Conservation (phyloP, 2,888 invertebrate genomes). For the Marronus borbonicus region DNA sequence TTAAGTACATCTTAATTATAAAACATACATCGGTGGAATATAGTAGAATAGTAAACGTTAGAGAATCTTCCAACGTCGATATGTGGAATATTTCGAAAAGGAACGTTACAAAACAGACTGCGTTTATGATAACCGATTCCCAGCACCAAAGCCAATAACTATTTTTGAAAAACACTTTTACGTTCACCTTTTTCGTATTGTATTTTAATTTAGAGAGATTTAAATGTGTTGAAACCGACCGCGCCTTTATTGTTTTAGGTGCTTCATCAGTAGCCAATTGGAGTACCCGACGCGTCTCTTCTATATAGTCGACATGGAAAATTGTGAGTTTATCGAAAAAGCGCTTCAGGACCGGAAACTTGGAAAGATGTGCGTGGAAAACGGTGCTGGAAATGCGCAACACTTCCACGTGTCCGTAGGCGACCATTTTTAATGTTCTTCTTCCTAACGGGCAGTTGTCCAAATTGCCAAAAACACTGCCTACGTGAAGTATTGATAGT, state of each 20-base stretch:
- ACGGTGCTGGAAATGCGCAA: constrained; percentile 52
- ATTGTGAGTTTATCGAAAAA: constrained; percentile 52
- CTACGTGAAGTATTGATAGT: constrained; percentile 53
- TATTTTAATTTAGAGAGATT: not conserved
- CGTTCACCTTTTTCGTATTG: not conserved
- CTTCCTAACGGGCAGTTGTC: constrained; percentile 54
- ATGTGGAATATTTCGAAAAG: constrained; percentile 47
- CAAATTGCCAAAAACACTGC: constrained; percentile 59
- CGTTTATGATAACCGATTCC: constrained; percentile 35
- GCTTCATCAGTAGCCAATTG: not conserved
- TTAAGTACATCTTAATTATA: constrained; percentile 55
- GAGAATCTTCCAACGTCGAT: constrained; percentile 26
- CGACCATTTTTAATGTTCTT: constrained; percentile 58
- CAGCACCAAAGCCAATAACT: constrained; percentile 36
- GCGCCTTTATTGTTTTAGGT: not conserved
- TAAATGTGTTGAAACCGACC: constrained; percentile 6
- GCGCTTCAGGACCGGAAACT: constrained; percentile 51
- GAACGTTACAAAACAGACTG: constrained; percentile 38
- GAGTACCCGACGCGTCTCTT: constrained; percentile 28
- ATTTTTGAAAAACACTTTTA: constrained; percentile 9
- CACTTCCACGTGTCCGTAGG: constrained; percentile 58
- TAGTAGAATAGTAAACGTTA: constrained; percentile 33
- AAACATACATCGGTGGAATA: constrained; percentile 56
- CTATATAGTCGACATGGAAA: constrained; percentile 55
- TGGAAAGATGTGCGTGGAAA: constrained; percentile 56